phyloP scores from a whole-genome alignment of 2,888 invertebrate species.

The Eupithecia dodoneata region DNA sequence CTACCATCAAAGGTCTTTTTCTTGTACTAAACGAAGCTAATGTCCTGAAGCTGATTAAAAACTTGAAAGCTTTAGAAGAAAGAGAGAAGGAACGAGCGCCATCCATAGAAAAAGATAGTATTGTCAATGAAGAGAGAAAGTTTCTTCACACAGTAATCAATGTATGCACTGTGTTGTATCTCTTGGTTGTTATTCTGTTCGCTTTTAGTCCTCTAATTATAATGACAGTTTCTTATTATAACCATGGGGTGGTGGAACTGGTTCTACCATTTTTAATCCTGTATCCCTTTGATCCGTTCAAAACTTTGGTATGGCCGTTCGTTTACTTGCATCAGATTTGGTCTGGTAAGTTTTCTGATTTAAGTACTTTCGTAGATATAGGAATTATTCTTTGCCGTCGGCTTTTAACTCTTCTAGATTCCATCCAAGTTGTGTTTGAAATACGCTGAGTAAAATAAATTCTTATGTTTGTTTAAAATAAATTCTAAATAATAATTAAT shows the following conservation, averaged over 20 bases:
- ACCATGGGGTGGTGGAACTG: conserved; percentile 53
- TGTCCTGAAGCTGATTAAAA: conserved; percentile 48
- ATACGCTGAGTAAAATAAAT: not conserved
- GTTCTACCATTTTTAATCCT: conserved; percentile 58
- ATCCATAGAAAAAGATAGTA: conserved; percentile 44
- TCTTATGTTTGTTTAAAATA: not conserved
- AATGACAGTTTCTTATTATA: conserved; percentile 55
- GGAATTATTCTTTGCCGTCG: not conserved
- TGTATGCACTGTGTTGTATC: conserved; percentile 52
- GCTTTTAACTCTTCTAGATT: not conserved
- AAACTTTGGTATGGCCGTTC: conserved; percentile 60
- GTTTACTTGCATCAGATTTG: conserved; percentile 64
- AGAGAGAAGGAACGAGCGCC: conserved; percentile 33
- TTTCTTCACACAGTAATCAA: conserved; percentile 58
- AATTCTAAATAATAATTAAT: not conserved
- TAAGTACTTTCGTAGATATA: not conserved
- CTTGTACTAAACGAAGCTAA: conserved; percentile 47
- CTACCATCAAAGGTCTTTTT: conserved; percentile 48
- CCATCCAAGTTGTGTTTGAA: not conserved
- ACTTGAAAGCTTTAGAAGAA: conserved; percentile 51
- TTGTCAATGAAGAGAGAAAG: conserved; percentile 49
- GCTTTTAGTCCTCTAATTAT: conserved; percentile 54
- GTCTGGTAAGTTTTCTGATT: conserved; percentile 55
- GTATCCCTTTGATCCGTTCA: conserved; percentile 67
- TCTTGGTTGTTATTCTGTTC: conserved; percentile 50